Conservation (phyloP, 1,140 invertebrate species). For the Ladona fulva region DNA sequence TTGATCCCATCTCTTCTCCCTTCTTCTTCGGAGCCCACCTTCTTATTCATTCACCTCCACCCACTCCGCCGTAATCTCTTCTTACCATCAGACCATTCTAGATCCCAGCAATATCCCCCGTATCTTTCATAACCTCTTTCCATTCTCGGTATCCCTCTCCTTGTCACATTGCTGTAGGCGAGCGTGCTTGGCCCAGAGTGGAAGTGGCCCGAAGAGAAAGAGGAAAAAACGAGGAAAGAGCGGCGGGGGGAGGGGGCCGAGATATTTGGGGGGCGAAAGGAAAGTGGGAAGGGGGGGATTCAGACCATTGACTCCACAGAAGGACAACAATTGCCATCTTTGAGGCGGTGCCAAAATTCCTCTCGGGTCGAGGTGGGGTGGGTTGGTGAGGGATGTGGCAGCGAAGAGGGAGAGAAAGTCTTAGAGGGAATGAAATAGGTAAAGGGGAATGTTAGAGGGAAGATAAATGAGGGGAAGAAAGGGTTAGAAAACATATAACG, state of each 20-base stretch:
- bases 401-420: neutral
- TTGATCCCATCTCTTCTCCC: no score
- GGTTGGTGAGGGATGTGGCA: neutral
- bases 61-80: no score
- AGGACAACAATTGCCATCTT: neutral
- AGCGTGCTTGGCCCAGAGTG: no score
- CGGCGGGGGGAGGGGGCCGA: neutral
- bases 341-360: slow-evolving; percentile 6
- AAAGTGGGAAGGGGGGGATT: neutral
- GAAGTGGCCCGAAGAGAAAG: no score
- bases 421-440: neutral
- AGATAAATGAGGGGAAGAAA: neutral
- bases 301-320: neutral
- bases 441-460: neutral
- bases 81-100: no score
- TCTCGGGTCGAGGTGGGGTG: neutral
- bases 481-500: neutral
- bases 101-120: no score
- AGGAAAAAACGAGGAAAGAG: neutral
- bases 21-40: no score
- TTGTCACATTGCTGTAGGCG: no score
- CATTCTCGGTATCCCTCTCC: no score
- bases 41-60: no score
- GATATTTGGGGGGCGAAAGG: neutral
- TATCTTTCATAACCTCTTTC: no score